Percentiles rank a stretch among this genome's conserved stretches.
These are phyloP conservation scores for Arvicola amphibius DNA, from an alignment of 2,797 vertebrate species.

Conservation along the genomic window DNA sequence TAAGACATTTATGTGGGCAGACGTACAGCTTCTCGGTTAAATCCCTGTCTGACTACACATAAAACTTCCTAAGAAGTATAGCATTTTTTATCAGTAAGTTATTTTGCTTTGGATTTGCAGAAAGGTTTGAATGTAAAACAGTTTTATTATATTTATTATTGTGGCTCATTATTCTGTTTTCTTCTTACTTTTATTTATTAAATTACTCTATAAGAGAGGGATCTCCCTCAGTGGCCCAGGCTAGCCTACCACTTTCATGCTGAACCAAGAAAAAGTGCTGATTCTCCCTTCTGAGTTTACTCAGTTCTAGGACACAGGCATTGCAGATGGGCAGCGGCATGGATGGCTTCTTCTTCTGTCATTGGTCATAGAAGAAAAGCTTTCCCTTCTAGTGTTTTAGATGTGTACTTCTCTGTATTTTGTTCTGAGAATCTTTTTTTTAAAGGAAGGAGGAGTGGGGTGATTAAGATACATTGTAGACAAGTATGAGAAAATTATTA, in stretches of 20 bases:
- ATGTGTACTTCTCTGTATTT: too few relatives aligned
- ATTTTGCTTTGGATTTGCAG: not conserved
- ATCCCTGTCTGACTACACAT: not conserved
- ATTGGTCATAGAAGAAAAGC: not conserved
- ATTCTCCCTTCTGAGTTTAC: not conserved
- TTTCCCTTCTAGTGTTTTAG: not conserved
- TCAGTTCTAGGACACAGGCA: not conserved
- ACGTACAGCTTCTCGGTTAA: not conserved
- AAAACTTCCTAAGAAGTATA: not conserved
- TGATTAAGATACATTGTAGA: too few relatives aligned
- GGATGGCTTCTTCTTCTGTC: not conserved
- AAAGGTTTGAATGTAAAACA: not conserved
- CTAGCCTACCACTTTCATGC: not conserved
- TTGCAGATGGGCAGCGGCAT: accelerated
- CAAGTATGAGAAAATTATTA: too few relatives aligned
- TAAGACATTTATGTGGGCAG: not conserved
- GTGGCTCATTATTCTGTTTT: not conserved
- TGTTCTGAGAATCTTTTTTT: not conserved
- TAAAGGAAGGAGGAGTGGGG: too few relatives aligned
- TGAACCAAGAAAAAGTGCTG: too few relatives aligned
- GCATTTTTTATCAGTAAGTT: not conserved
- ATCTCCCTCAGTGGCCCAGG: not conserved
- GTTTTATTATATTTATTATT: not conserved
- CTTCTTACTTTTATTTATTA: not conserved
- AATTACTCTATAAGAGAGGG: not conserved